These are phyloP conservation scores for Stercorarius parasiticus DNA, from an alignment of 2,113 vertebrate species.

Conservation along the genomic window DNA sequence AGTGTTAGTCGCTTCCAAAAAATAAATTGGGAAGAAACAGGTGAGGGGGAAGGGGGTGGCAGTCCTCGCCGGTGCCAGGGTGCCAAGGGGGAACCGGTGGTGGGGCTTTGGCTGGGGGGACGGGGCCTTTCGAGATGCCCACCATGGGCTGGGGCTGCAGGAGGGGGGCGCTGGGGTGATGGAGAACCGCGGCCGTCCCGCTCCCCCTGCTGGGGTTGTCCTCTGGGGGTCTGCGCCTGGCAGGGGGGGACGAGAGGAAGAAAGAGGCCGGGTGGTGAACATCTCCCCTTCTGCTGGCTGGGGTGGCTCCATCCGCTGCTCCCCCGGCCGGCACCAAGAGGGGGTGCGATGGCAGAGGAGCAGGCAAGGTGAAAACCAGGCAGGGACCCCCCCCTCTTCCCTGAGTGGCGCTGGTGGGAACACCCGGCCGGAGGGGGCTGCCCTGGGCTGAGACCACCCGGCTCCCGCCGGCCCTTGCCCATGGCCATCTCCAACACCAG, in stretches of 20 bases:
- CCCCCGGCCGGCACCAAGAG: neutral
- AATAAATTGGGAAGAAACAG: neutral
- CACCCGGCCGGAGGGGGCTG: neutral
- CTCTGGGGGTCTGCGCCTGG: accelerated
- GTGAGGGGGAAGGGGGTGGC: neutral
- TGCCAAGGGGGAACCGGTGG: neutral
- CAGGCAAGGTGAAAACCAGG: neutral
- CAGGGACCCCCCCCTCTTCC: neutral
- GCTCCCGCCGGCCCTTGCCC: neutral
- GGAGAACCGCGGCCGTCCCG: accelerated
- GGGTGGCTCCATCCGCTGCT: neutral
- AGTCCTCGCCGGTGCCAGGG: neutral
- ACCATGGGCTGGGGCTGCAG: neutral
- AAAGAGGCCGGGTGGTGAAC: neutral
- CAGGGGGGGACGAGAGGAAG: accelerated
- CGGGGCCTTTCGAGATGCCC: neutral
- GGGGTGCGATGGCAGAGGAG: neutral
- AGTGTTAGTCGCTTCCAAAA: neutral
- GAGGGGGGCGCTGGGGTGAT: accelerated
- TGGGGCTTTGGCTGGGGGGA: neutral
- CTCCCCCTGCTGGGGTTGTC: accelerated
- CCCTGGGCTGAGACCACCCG: neutral
- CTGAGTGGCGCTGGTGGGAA: neutral
- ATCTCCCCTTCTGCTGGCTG: neutral
- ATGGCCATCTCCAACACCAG: neutral